phyloP scores from a whole-genome alignment of 2,797 vertebrate genomes.

The Orientallactaga sibirica region DNA sequence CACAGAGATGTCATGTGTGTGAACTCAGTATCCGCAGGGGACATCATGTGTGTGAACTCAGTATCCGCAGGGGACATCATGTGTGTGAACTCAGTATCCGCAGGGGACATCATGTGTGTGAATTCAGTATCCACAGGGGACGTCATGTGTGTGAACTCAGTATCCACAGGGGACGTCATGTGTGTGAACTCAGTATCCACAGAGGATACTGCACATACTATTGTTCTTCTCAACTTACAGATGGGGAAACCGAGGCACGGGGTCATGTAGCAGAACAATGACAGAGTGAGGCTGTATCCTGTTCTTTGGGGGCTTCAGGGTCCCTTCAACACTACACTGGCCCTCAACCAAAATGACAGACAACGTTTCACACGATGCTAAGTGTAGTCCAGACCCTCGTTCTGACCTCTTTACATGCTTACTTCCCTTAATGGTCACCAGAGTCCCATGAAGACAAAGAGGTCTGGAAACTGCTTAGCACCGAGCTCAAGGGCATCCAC shows the following conservation, averaged over 20 bases:
- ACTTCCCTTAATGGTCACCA: neutral
- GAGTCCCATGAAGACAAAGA: neutral
- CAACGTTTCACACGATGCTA: neutral
- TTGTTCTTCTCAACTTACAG: neutral
- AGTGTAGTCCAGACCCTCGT: neutral
- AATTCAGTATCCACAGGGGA: too few species aligned
- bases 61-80: too few species aligned
- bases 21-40: too few species aligned
- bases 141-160: too few species aligned
- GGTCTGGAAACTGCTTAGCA: neutral
- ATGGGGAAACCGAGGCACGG: neutral
- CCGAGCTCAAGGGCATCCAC: neutral
- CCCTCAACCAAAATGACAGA: neutral
- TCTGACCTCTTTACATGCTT: neutral
- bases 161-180: too few species aligned
- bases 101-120: too few species aligned
- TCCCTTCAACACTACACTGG: too few species aligned
- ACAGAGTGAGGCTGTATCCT: neutral
- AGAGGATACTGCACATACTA: too few species aligned
- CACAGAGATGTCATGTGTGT: too few species aligned
- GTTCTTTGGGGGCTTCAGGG: neutral
- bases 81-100: too few species aligned
- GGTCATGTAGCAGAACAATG: neutral
- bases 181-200: too few species aligned
- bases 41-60: too few species aligned